phyloP scores from a whole-genome alignment of 2,888 invertebrate species.

The Erynnis tages region DNA sequence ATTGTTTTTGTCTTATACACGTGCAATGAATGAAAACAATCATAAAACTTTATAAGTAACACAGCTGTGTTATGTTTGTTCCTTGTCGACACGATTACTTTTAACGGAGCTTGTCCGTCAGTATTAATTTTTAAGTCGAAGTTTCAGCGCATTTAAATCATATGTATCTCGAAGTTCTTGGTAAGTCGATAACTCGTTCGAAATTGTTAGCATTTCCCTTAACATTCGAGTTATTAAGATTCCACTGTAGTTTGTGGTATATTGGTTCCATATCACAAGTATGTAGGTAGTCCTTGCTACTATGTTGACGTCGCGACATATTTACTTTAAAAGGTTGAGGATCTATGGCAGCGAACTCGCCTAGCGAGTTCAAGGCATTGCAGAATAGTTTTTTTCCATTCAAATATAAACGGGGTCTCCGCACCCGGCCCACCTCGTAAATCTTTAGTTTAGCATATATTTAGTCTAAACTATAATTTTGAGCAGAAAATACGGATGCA shows the following conservation, averaged over 20 bases:
- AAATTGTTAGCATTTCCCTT: conserved; percentile 11
- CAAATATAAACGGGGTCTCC: too few relatives aligned
- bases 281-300: neutral
- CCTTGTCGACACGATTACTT: conserved; percentile 3
- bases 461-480: too few relatives aligned
- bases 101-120: neutral
- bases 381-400: too few relatives aligned
- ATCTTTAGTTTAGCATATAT: too few relatives aligned
- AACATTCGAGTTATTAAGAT: neutral
- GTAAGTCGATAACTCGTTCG: conserved; percentile 5
- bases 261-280: neutral
- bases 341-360: neutral
- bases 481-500: too few relatives aligned
- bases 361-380: too few relatives aligned
- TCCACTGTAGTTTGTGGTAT: conserved; percentile 3
- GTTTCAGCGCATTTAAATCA: conserved; percentile 2
- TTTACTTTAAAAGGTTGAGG: neutral
- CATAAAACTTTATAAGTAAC: conserved; percentile 10
- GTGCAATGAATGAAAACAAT: conserved; percentile 10
- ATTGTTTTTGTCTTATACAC: conserved; percentile 14
- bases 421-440: too few relatives aligned
- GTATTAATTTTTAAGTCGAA: conserved; percentile 3
- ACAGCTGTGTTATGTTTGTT: conserved; percentile 14
- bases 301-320: neutral
- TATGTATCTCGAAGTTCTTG: conserved; percentile 8